Conservation (phyloP, 2,888 invertebrate species). For the Phengaris arion region DNA sequence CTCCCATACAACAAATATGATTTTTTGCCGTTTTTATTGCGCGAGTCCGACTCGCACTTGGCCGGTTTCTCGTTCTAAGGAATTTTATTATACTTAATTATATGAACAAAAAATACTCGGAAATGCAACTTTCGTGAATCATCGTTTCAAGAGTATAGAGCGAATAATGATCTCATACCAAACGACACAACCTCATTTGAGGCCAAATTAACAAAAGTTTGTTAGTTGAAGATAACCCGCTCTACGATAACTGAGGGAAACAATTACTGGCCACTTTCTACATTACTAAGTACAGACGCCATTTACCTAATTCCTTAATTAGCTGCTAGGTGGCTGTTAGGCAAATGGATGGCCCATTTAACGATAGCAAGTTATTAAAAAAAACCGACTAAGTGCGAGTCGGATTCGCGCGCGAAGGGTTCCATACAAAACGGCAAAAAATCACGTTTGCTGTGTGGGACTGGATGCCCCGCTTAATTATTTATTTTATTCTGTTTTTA, state of each 20-base stretch:
- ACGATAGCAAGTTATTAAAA: neutral
- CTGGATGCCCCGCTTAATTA: no score
- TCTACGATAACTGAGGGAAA: neutral
- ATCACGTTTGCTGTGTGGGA: no score
- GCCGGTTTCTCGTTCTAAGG: no score
- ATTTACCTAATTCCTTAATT: conserved; percentile 8
- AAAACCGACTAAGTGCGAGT: no score
- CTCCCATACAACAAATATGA: no score
- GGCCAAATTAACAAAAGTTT: neutral
- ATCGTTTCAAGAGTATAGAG: neutral
- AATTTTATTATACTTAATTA: no score
- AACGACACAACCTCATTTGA: neutral
- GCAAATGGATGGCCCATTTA: neutral
- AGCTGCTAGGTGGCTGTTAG: conserved; percentile 5
- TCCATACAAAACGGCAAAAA: no score
- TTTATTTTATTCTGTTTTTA: no score
- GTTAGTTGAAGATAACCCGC: neutral
- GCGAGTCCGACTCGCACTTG: no score
- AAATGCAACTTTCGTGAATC: neutral
- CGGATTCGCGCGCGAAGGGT: no score
- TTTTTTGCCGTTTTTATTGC: no score
- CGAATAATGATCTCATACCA: neutral
- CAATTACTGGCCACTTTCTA: conserved; percentile 1
- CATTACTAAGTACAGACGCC: neutral
- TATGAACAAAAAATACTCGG: neutral